A percentile compares a stretch with the other conserved stretches of the same genome.
Conservation (phyloP, 2,113 vertebrate species). For the Brachionichthys hirsutus region DNA sequence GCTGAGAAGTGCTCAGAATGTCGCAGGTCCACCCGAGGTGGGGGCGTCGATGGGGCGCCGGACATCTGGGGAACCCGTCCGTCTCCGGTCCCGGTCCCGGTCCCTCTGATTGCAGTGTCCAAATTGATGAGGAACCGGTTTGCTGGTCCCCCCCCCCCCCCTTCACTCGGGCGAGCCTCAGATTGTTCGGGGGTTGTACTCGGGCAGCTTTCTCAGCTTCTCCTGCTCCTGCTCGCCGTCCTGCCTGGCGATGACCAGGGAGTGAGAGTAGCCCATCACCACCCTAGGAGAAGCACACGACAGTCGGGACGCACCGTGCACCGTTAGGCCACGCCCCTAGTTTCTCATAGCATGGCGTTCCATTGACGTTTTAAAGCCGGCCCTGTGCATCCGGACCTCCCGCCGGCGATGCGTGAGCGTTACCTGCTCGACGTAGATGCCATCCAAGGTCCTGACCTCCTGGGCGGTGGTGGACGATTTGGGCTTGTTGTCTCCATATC, state of each 20-base stretch:
- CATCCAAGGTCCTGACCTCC: slow-evolving; percentile 93
- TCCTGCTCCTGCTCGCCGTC: slow-evolving; percentile 87
- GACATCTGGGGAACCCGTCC: slow-evolving; percentile 14
- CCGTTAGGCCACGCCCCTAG: too few relatives aligned
- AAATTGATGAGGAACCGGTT: slow-evolving; percentile 42
- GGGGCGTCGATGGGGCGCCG: slow-evolving; percentile 19
- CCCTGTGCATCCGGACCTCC: too few relatives aligned
- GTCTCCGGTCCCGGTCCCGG: slow-evolving; percentile 25
- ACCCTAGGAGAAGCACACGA: slow-evolving; percentile 79
- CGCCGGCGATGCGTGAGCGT: too few relatives aligned
- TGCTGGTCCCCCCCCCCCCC: slow-evolving; percentile 39
- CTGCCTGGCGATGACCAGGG: slow-evolving; percentile 88
- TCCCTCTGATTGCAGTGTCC: slow-evolving; percentile 37
- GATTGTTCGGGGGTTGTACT: slow-evolving; percentile 94
- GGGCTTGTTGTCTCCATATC: slow-evolving; percentile 94
- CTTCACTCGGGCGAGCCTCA: too few relatives aligned
- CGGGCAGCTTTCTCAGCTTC: slow-evolving; percentile 89
- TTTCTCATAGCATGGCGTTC: too few relatives aligned
- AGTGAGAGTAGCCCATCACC: slow-evolving; percentile 91
- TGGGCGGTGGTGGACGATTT: slow-evolving; percentile 95
- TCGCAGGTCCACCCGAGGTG: slow-evolving; percentile 28
- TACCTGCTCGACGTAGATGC: slow-evolving; percentile 91
- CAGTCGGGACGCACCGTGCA: neutral
- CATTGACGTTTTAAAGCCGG: too few relatives aligned
- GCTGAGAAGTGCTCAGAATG: slow-evolving; percentile 57